Base-by-base conservation (phyloP, 2,113 vertebrate species). In the Salvelinus sp. region DNA sequence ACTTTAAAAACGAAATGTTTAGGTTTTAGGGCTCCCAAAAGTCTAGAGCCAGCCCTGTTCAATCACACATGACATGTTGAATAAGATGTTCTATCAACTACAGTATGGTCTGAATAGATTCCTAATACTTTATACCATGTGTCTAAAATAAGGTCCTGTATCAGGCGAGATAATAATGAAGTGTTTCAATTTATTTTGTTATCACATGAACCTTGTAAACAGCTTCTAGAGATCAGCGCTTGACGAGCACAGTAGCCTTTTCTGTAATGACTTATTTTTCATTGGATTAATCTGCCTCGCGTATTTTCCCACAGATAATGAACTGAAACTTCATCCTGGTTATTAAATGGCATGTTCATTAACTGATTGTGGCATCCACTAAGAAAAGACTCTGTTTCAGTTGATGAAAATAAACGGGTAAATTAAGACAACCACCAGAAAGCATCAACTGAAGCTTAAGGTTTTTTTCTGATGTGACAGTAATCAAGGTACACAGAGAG, bases 311-410 rank as follows among this genome's bases (percentile, higher is more conserved):
- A 82, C 79, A 91, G 91, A 91, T 92, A 92, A 92, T 91, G 90
- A 92, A 89, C 88, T 77, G 82, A 69, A 75, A 76, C 88, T 86
- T 89, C 85, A 84, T 91, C 86, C 89, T 88, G 81, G 81, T 89
- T 88, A 9, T 89, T 89, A 88, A 89, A 88, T 87, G 88, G 82
- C 89, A 83, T 83, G 86, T 88, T 90, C 89, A 91, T 91, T 91
- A 91, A 88, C 80, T 70, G 80, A 86, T 90, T 73, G 76, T 71
- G 50, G 69, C 73, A 82, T 89, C 78, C 12, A 57, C 38, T 79
- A 78, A 73, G 79, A 84, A 88, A 86, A 77, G 71, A 82, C 78
- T 78, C 66, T 87, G 83, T 87, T 89, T 85, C 77, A 80, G 81
- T 87, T 87, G 87, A 90, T 89, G 84, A 88, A 87, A 86, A 87